Base-by-base conservation (phyloP, 2,888 invertebrate genomes). In the Lepeophtheirus nordmannii region DNA sequence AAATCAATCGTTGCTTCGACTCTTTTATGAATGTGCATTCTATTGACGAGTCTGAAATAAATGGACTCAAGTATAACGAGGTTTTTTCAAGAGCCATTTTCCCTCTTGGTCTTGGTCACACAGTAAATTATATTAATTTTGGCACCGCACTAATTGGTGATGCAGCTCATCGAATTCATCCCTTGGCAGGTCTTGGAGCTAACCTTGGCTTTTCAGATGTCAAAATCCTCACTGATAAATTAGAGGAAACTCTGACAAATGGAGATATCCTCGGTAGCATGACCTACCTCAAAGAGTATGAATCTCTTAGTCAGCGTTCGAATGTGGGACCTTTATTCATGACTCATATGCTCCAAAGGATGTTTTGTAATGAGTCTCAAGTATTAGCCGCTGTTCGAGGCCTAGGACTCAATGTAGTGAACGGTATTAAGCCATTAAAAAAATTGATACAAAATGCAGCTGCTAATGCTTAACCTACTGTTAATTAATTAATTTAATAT, bases 201-300 rank as follows among this genome's bases (percentile, higher is more conserved):
- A 99, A 99, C 79, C 79, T 98, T 58, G 98, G 98, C 1, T 93
- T 97, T 75, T 90, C 91, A 10, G 98, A 99, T 78, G 85, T 93
- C 0, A 77, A 80, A 39, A 81, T 82, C 70, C 79, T 98, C n/a
- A 81, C 83, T 0, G 77, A 83, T 61, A 74, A 83, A 14, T 76
- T 98, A 17, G 81, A 84, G 0, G 81, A 85, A 23, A 83, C 86
- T 0, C 78, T 83, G 0, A 82, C 83, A 72, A 78, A 81, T 67
- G 97, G 46, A 1, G 22, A 12, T 53, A 11, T 14, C 1, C 56
- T 64, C 11, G 56, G n/a, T 1, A 20, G 14, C 9, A 37, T 37
- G 11, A 7, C n/a, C 17, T 8, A 86, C 78, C 78, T 97, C 67
- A 77, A 82, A 66, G 82, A 84, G 70, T 98, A 96, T 74, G 94